A percentile compares a stretch with the other conserved stretches of the same genome.
These are phyloP conservation scores for Egretta garzetta DNA, from an alignment of 2,113 vertebrate species.

Conservation along the genomic window DNA sequence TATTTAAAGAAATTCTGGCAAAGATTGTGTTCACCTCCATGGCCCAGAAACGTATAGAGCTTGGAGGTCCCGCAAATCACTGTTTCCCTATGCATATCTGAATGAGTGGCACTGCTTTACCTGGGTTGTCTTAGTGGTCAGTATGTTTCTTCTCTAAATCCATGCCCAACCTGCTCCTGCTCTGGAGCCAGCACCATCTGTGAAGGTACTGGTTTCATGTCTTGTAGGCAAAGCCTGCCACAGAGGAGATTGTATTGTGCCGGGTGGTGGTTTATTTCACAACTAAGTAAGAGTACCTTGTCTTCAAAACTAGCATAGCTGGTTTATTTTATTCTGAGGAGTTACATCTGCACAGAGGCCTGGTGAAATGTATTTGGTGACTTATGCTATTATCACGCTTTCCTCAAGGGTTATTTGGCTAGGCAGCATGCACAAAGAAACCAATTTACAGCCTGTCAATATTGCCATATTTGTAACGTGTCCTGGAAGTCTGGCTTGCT, in stretches of 20 bases:
- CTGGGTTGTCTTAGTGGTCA: neutral
- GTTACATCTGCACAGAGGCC: neutral
- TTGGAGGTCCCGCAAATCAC: neutral
- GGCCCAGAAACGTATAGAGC: neutral
- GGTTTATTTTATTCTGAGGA: conserved; percentile 12
- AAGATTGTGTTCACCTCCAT: neutral
- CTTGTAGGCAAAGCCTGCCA: rapidly evolving
- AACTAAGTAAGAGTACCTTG: neutral
- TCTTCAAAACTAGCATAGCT: conserved; percentile 25
- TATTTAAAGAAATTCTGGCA: neutral
- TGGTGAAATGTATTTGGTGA: conserved; percentile 24
- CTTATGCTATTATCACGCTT: neutral
- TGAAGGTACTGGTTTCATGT: neutral
- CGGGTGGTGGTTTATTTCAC: neutral
- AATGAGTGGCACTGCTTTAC: neutral
- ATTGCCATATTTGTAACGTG: conserved; percentile 20
- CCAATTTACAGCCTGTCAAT: conserved; percentile 23
- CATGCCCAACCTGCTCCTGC: rapidly evolving
- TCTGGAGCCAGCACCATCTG: neutral
- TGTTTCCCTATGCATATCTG: neutral
- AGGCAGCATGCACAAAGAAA: conserved; percentile 22
- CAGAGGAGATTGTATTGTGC: neutral
- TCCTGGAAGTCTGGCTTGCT: conserved; percentile 1
- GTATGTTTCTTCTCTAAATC: neutral
- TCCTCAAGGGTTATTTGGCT: conserved; percentile 25